Conservation (phyloP, 2,113 vertebrate species). For the Phalacrocorax brasilianus region DNA sequence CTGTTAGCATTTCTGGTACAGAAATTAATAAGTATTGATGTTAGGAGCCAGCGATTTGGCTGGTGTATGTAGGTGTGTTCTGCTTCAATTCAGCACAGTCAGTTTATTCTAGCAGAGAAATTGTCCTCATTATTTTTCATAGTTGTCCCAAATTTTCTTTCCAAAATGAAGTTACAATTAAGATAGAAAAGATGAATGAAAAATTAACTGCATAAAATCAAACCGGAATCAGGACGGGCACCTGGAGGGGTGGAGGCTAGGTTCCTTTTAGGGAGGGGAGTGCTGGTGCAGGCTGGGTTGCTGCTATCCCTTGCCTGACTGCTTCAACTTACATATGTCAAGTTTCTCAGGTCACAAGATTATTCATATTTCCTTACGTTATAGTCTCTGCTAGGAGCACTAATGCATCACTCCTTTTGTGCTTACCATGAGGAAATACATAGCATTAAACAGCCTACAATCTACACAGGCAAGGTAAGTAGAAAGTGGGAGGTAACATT, state of each 20-base stretch:
- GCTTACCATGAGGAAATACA: not conserved
- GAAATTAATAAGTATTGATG: conserved; percentile 18
- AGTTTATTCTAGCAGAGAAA: not conserved
- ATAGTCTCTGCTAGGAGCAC: not conserved
- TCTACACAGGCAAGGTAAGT: not conserved
- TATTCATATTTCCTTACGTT: not conserved
- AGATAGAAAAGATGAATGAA: not conserved
- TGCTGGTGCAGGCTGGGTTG: not conserved
- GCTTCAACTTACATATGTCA: not conserved
- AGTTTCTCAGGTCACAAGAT: not conserved
- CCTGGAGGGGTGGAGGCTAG: not conserved
- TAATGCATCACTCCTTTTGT: not conserved
- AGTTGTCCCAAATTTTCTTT: not conserved
- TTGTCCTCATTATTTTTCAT: not conserved
- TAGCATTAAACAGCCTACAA: not conserved
- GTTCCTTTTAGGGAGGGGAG: not conserved
- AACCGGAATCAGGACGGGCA: not conserved
- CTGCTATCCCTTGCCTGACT: not conserved
- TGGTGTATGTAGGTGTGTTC: not conserved
- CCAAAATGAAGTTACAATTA: not conserved
- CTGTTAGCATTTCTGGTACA: conserved; percentile 21
- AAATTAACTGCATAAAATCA: not conserved
- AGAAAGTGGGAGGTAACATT: not conserved
- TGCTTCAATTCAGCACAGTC: not conserved
- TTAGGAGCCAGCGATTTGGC: not conserved